phyloP scores from a whole-genome alignment of 2,888 invertebrate genomes.

The Parnassius apollo region DNA sequence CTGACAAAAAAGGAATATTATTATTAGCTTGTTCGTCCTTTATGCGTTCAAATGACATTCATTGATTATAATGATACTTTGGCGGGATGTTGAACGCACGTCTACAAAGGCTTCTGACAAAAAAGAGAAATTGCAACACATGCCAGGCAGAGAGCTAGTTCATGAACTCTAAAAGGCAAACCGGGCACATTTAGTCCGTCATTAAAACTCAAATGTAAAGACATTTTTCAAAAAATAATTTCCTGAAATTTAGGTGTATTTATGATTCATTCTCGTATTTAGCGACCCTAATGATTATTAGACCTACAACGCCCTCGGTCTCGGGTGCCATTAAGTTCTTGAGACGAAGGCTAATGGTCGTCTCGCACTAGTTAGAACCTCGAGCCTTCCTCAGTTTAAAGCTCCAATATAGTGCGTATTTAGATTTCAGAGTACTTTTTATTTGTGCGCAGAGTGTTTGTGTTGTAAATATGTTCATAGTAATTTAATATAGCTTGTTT shows the following conservation, averaged over 20 bases:
- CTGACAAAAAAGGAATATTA: too few species aligned
- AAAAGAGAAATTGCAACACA: too few species aligned
- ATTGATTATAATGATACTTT: too few species aligned
- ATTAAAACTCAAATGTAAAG: too few species aligned
- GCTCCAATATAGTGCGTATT: slow-evolving; percentile 28
- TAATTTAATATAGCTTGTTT: slow-evolving; percentile 13
- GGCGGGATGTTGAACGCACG: too few species aligned
- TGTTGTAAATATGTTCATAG: slow-evolving; percentile 23
- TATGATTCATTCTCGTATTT: slow-evolving; percentile 4
- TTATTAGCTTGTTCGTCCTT: too few species aligned
- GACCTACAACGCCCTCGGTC: slow-evolving; percentile 39
- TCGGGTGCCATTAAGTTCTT: slow-evolving; percentile 66
- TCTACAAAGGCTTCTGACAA: too few species aligned
- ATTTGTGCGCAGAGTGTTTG: slow-evolving; percentile 14
- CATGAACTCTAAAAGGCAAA: too few species aligned
- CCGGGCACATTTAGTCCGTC: too few species aligned
- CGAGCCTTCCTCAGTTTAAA: slow-evolving; percentile 35
- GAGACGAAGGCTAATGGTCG: slow-evolving; percentile 71
- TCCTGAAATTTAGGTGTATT: slow-evolving; percentile 8
- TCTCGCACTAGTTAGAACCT: slow-evolving; percentile 42
- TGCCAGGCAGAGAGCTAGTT: too few species aligned
- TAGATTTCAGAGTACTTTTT: slow-evolving; percentile 20
- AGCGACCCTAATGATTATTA: slow-evolving; percentile 27
- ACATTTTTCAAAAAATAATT: too few species aligned
- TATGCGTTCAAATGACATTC: too few species aligned